A percentile compares a stretch with the other conserved stretches of the same genome.
These are phyloP conservation scores for Amphipyra tragopoginis DNA, from an alignment of 2,888 invertebrate species.

Conservation along the genomic window DNA sequence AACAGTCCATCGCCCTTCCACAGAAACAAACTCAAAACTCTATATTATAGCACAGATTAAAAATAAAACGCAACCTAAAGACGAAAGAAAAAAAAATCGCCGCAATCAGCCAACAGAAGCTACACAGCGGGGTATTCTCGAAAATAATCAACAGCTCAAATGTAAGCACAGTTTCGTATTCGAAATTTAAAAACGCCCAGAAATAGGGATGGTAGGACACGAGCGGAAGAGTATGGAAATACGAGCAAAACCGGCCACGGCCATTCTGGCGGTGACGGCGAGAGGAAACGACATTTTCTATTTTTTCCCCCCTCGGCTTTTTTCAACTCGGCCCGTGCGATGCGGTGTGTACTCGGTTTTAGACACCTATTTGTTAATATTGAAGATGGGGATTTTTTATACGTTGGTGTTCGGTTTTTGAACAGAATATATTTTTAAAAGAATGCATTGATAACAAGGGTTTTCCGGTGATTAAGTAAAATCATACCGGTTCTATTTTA, in stretches of 20 bases:
- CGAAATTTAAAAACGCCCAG: conserved; percentile 76
- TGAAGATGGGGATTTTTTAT: conserved; percentile 38
- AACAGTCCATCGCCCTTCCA: conserved; percentile 47
- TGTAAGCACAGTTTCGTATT: conserved; percentile 73
- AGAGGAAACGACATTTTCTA: conserved; percentile 83
- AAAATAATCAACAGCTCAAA: conserved; percentile 85
- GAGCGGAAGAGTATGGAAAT: conserved; percentile 75
- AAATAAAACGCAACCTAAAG: conserved; percentile 54
- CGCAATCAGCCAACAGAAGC: conserved; percentile 82
- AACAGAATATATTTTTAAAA: conserved; percentile 23
- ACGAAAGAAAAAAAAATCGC: conserved; percentile 66
- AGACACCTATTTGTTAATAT: conserved; percentile 59
- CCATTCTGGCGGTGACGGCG: conserved; percentile 86
- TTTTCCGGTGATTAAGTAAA: neutral
- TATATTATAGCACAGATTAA: conserved; percentile 58
- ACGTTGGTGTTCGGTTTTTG: conserved; percentile 18
- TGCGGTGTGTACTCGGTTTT: conserved; percentile 51
- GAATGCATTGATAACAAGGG: neutral
- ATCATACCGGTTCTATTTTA: neutral
- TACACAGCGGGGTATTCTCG: conserved; percentile 80
- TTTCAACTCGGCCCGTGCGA: conserved; percentile 48
- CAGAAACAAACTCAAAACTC: conserved; percentile 33
- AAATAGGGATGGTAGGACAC: conserved; percentile 73
- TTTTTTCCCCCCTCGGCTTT: conserved; percentile 67
- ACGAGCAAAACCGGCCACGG: conserved; percentile 79